Evolutionary conservation across 2,888 invertebrate species (phyloP), one percentile per base, ranked within the genome.

Genomic region (Cremastinae sp.): DNA sequence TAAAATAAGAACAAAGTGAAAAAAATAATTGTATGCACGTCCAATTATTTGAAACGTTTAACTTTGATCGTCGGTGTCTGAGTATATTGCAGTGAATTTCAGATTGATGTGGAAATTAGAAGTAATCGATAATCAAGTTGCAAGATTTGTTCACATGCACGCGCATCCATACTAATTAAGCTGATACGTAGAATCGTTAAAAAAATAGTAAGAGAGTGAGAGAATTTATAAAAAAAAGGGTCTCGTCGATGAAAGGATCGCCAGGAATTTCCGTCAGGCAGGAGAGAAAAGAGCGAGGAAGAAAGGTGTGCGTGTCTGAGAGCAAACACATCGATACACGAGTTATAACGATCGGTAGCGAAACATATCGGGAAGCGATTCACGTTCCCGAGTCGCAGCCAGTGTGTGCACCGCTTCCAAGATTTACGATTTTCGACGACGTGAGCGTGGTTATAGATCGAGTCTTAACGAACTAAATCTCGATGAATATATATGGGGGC

Each of bases 401-500:
- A 61, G 47, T 20, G 54, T 18, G 68, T 62, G 41, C 69, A 20
- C 72, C 56, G 72, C 56, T 38, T 69, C 14, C 41, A 59, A 72
- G 72, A 76, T 76, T 76, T 76, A 76, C 76, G 76, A 76, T 76
- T 76, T 76, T 73, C 68, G 64, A 73, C 72, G 68, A 76, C 72
- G 73, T 69, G 73, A 72, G 72, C 68, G 76, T 47, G 68, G 72
- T 72, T 68, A 72, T 68, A 73, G 72, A 73, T 73, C 53, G 76
- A 53, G 68, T 68, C 72, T 76, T 76, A 76, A 76, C 76, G 72
- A 76, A 76, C 64, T 64, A 64, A 36, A 62, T 56, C 68, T 61
- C 76, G 59, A 76, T 73, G 68, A 76, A 58, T 75, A 62, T 64
- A 62, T 59, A 59, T 10, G 20, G 20, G 16, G n/a, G 47, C 1